Evolutionary conservation across 2,113 vertebrate species (phyloP).

Genomic region (Larimichthys crocea): DNA sequence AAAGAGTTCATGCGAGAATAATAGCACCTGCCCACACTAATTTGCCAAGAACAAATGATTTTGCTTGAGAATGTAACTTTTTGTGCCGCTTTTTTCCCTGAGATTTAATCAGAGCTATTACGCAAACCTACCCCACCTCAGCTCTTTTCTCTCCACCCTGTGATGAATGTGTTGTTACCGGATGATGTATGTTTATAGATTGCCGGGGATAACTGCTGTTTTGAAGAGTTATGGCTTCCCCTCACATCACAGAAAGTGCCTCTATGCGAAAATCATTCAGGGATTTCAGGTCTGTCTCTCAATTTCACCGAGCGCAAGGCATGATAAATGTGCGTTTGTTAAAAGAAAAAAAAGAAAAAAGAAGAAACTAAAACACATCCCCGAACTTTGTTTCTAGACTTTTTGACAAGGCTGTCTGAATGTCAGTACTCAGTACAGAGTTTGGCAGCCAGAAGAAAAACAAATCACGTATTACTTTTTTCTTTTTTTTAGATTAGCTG

Average conservation of each 20-base stretch:
- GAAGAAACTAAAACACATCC: neutral
- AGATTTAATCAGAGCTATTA: slow-evolving; percentile 86
- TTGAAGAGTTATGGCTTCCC: slow-evolving; percentile 90
- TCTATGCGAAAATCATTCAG: slow-evolving; percentile 85
- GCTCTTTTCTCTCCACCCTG: slow-evolving; percentile 80
- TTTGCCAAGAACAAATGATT: slow-evolving; percentile 73
- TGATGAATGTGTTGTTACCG: slow-evolving; percentile 89
- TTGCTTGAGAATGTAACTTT: slow-evolving; percentile 73
- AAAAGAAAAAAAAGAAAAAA: too few relatives aligned
- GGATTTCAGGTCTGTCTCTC: slow-evolving; percentile 82
- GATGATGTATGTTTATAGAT: slow-evolving; percentile 90
- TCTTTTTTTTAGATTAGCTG: slow-evolving; percentile 42
- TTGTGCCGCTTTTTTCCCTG: slow-evolving; percentile 73
- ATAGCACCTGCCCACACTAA: slow-evolving; percentile 74
- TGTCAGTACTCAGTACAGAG: slow-evolving; percentile 33
- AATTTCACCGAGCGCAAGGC: slow-evolving; percentile 46
- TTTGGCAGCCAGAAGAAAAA: slow-evolving; percentile 27
- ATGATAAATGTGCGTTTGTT: slow-evolving; percentile 70
- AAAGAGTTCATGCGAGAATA: slow-evolving; percentile 70
- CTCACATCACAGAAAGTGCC: slow-evolving; percentile 76
- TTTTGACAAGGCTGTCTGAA: slow-evolving; percentile 53
- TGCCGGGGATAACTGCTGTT: slow-evolving; percentile 84
- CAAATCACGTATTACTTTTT: neutral
- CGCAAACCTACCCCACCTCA: slow-evolving; percentile 80
- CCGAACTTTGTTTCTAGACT: slow-evolving; percentile 63